Evolutionary conservation across 2,113 vertebrate species (phyloP).

Genomic region (Rana temporaria): DNA sequence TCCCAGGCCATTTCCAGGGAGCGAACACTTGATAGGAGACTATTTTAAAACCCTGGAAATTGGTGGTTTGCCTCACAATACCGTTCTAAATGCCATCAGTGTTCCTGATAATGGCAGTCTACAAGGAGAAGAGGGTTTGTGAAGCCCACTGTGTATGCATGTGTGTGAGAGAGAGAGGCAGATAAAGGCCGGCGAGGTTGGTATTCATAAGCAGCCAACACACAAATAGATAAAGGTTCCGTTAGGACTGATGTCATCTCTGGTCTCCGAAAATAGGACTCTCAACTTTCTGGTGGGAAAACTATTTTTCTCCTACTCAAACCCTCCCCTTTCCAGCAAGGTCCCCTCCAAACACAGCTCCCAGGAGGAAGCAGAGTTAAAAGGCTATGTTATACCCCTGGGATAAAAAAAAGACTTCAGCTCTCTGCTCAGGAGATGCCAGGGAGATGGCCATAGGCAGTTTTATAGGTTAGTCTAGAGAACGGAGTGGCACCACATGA

Average conservation of each 20-base stretch:
- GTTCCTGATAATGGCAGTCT: slow-evolving; percentile 19
- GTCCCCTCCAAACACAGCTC: slow-evolving; percentile 71
- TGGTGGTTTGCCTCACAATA: neutral
- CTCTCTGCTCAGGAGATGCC: neutral
- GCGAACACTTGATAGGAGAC: too few species aligned
- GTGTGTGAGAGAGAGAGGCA: slow-evolving; percentile 51
- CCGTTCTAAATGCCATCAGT: slow-evolving; percentile 30
- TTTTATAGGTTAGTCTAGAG: neutral
- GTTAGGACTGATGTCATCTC: slow-evolving; percentile 69
- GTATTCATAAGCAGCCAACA: slow-evolving; percentile 51
- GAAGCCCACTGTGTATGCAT: neutral
- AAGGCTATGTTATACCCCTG: slow-evolving; percentile 65
- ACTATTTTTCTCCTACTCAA: neutral
- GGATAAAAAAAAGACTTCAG: slow-evolving; percentile 62
- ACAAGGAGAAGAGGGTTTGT: neutral
- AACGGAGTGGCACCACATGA: neutral
- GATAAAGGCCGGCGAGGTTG: slow-evolving; percentile 59
- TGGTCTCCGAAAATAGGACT: slow-evolving; percentile 66
- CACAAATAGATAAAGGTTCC: slow-evolving; percentile 63
- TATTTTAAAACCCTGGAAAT: neutral
- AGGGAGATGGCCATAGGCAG: neutral
- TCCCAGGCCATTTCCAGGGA: too few species aligned
- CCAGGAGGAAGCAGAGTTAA: slow-evolving; percentile 60
- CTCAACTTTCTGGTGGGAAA: slow-evolving; percentile 70
- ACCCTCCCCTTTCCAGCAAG: slow-evolving; percentile 53